Evolutionary conservation across 1,140 invertebrate genomes (phyloP).

Genomic region (Macrobrachium nipponense): DNA sequence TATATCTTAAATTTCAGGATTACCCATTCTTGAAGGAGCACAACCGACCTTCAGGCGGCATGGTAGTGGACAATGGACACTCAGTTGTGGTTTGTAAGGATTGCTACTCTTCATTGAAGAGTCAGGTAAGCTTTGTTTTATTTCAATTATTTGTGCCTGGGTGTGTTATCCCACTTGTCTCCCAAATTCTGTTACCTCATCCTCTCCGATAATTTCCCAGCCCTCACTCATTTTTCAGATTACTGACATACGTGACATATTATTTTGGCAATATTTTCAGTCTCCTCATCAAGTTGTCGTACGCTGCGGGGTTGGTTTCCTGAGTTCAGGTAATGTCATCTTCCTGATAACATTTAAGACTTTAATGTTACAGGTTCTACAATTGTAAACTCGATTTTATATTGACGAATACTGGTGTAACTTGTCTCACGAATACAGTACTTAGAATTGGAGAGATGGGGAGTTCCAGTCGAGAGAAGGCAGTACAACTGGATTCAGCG

Average conservation of each 20-base stretch:
- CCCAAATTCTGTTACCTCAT: background rate
- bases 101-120: slow-evolving; percentile 88
- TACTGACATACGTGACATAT: slow-evolving; percentile 53
- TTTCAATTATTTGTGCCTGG: background rate
- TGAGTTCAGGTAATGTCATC: slow-evolving; percentile 50
- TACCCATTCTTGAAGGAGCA: slow-evolving; percentile 79
- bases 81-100: slow-evolving; percentile 91
- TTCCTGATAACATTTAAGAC: slow-evolving; percentile 39
- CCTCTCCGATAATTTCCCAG: background rate
- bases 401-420: slow-evolving; percentile 51
- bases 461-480: slow-evolving; percentile 84
- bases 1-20: slow-evolving; percentile 67
- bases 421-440: slow-evolving; percentile 72
- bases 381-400: background rate
- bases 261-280: slow-evolving; percentile 55
- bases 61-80: slow-evolving; percentile 89
- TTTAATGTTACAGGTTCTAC: slow-evolving; percentile 47
- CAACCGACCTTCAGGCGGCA: slow-evolving; percentile 82
- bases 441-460: slow-evolving; percentile 88
- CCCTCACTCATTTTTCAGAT: slow-evolving; percentile 27
- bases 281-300: slow-evolving; percentile 39
- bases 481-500: slow-evolving; percentile 91
- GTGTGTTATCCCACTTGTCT: slow-evolving; percentile 8
- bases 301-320: slow-evolving; percentile 42
- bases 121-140: slow-evolving; percentile 67